Percentiles rank a stretch among this genome's conserved stretches.
phyloP scores from a whole-genome alignment of 2,113 vertebrate genomes.

The Ariopsis seemanni region DNA sequence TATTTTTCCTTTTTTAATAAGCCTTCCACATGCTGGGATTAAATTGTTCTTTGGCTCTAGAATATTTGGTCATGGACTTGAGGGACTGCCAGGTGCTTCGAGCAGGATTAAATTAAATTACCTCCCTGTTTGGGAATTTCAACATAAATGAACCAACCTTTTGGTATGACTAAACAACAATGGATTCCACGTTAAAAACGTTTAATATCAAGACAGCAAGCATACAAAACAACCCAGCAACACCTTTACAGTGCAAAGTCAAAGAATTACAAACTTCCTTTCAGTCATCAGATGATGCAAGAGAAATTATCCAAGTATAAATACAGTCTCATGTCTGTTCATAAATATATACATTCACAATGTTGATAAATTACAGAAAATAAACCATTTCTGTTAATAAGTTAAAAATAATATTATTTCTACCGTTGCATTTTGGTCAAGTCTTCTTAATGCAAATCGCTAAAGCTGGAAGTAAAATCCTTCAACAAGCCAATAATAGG shows the following conservation, averaged over 20 bases:
- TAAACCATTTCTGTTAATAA: conserved; percentile 60
- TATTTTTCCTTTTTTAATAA: neutral
- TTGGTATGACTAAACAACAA: neutral
- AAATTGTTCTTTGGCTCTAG: neutral
- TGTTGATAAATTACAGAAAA: conserved; percentile 55
- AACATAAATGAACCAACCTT: neutral
- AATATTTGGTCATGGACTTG: neutral
- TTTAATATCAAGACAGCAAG: conserved; percentile 74
- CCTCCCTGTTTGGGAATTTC: neutral
- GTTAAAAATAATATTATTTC: conserved; percentile 60
- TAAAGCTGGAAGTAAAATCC: neutral
- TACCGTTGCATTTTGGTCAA: conserved; percentile 58
- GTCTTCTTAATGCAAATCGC: conserved; percentile 36
- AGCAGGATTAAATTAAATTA: neutral
- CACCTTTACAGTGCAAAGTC: conserved; percentile 74
- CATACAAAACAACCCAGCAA: conserved; percentile 73
- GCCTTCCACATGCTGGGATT: neutral
- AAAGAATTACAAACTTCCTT: conserved; percentile 69
- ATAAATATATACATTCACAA: conserved; percentile 59
- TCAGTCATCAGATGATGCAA: conserved; percentile 58
- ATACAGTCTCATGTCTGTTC: conserved; percentile 52
- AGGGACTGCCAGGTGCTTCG: neutral
- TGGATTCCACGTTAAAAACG: conserved; percentile 50
- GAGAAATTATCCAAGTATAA: conserved; percentile 57
- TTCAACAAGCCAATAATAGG: conserved; percentile 23